Conservation (phyloP, 2,888 invertebrate genomes). For the Sclerodermus sp. region DNA sequence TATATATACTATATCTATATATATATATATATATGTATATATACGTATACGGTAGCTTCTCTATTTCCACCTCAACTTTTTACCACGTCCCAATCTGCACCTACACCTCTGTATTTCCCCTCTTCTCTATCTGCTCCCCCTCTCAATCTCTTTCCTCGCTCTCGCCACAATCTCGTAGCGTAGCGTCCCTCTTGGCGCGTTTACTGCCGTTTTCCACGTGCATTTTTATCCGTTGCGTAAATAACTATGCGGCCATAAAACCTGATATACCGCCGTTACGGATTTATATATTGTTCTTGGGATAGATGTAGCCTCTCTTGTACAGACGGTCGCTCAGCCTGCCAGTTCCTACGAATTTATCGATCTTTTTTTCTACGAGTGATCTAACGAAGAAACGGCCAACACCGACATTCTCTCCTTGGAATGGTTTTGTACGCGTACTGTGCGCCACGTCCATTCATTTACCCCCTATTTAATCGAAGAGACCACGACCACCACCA, state of each 20-base stretch:
- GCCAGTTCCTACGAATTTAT: slow-evolving; percentile 26
- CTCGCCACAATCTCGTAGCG: slow-evolving; percentile 1
- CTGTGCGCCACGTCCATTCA: not conserved
- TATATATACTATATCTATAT: no score
- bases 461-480: no score
- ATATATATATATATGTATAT: no score
- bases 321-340: slow-evolving; percentile 17
- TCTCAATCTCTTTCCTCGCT: slow-evolving; percentile 3
- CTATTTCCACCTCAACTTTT: not conserved
- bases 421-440: not conserved
- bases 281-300: slow-evolving; percentile 45
- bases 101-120: slow-evolving; percentile 3
- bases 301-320: slow-evolving; percentile 29
- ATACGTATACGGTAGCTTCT: no score
- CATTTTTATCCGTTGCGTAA: slow-evolving; percentile 47
- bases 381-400: slow-evolving; percentile 9
- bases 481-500: no score
- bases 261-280: slow-evolving; percentile 44
- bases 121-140: slow-evolving; percentile 2
- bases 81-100: slow-evolving; percentile 10
- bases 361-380: slow-evolving; percentile 20
- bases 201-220: slow-evolving; percentile 43
- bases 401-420: not conserved
- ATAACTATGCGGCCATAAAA: slow-evolving; percentile 47
- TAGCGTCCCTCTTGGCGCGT: slow-evolving; percentile 28